Conservation (phyloP, 2,888 invertebrate species). For the Neoitamus cyanurus region DNA sequence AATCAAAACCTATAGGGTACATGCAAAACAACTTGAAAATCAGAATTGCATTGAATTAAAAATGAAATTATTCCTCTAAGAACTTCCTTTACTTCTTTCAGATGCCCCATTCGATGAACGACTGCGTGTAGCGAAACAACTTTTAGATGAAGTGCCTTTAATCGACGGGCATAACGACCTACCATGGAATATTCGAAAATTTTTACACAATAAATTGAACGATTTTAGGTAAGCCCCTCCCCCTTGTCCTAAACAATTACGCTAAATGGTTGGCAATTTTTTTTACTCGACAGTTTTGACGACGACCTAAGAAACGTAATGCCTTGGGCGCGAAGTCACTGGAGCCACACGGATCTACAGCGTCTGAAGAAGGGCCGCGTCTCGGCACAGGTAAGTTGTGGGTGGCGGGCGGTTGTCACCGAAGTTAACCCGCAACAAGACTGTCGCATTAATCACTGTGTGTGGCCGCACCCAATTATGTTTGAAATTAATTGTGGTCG, state of each 20-base stretch:
- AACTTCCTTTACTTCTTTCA: slow-evolving; percentile 47
- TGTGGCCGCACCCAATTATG: not conserved
- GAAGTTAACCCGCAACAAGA: not conserved
- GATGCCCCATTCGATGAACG: slow-evolving; percentile 82
- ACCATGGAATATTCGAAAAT: slow-evolving; percentile 91
- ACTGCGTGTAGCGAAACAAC: slow-evolving; percentile 77
- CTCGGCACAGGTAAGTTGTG: slow-evolving; percentile 81
- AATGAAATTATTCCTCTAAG: not conserved
- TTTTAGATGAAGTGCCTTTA: slow-evolving; percentile 81
- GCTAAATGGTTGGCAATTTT: not conserved
- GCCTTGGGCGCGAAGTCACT: slow-evolving; percentile 78
- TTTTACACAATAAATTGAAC: slow-evolving; percentile 87
- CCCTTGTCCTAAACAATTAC: not conserved
- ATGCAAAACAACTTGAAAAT: too few relatives aligned
- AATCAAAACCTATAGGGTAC: too few relatives aligned
- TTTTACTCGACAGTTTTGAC: slow-evolving; percentile 69
- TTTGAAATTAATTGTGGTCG: slow-evolving; percentile 23
- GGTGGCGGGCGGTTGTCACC: not conserved
- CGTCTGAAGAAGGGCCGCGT: slow-evolving; percentile 79
- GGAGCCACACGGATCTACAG: slow-evolving; percentile 84
- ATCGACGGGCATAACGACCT: slow-evolving; percentile 91
- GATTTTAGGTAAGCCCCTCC: slow-evolving; percentile 74
- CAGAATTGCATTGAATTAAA: too few relatives aligned
- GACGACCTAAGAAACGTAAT: slow-evolving; percentile 75
- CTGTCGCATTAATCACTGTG: slow-evolving; percentile 2